Base-by-base conservation (phyloP, 2,888 invertebrate species). In the Aplocera efformata region DNA sequence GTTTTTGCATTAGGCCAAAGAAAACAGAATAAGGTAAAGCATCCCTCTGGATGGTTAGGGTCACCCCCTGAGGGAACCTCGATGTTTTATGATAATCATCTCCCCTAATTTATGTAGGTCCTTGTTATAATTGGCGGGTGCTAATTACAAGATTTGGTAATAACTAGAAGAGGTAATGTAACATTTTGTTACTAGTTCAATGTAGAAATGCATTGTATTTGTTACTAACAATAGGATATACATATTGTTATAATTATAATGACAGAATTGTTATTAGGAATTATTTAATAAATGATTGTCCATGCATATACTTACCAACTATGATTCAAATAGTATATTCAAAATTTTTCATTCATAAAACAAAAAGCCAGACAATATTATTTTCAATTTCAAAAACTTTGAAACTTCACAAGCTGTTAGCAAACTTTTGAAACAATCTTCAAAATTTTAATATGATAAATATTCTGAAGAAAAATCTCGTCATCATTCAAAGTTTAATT, bases 11-110 rank as follows among this genome's bases (percentile, higher is more conserved):
- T 57, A 42, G 7, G 31, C 48, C 43, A 28, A 7, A 23, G 6
- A 8, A 40, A 24, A 50, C 45, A 52, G 53, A 49, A 59, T 51
- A 63, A 69, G 64, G 63, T 60, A 67, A 61, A 65, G 60, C 60
- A 63, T 66, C 61, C 57, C 61, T 76, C 66, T 72, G 72, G 72
- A 63, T 60, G 56, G 56, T 60, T 48, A 44, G 60, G 76, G 76
- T 73, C 72, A 69, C 54, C 73, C 80, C 69, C 76, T 10, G 36
- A 63, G 69, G 50, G 47, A 53, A 48, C 53, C 63, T 50, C 58
- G 50, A 67, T 75, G 72, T 74, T 76, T 78, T 74, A 72, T 72
- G 70, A 72, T 79, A 75, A 79, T 76, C 67, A 67, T 70, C 68
- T 65, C 63, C 61, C 62, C 59, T 71, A 72, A 77, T 77, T 77